phyloP scores from a whole-genome alignment of 2,797 vertebrate species.

The Aldrovandia affinis region DNA sequence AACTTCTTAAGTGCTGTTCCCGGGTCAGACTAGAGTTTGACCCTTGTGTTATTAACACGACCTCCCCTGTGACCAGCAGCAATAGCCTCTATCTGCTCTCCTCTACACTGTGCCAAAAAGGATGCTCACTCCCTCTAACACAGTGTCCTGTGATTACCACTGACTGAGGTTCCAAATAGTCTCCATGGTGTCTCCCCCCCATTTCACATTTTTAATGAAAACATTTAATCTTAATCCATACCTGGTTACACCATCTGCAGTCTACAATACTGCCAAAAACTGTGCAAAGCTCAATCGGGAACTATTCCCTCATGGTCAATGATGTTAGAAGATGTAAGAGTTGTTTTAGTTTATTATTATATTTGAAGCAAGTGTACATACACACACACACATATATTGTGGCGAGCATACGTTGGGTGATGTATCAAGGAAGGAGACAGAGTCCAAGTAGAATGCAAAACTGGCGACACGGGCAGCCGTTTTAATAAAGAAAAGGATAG shows the following conservation, averaged over 20 bases:
- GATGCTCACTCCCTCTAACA: background rate
- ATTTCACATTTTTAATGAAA: constrained; percentile 38
- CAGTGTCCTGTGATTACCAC: constrained; percentile 5
- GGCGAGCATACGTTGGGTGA: too few relatives aligned
- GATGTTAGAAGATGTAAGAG: too few relatives aligned
- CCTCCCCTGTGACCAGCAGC: constrained; percentile 32
- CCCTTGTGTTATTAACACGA: constrained; percentile 42
- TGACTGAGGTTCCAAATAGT: background rate
- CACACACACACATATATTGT: too few relatives aligned
- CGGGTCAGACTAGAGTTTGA: constrained; percentile 34
- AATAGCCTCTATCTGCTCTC: constrained; percentile 31
- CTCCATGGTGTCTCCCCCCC: background rate
- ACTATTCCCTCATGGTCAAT: background rate
- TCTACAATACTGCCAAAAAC: too few relatives aligned
- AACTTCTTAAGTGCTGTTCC: constrained; percentile 37
- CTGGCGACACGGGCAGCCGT: too few relatives aligned
- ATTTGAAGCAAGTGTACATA: too few relatives aligned
- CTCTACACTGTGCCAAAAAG: background rate
- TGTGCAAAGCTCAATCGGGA: background rate
- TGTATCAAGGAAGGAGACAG: too few relatives aligned
- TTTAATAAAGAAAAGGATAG: too few relatives aligned
- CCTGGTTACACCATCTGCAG: too few relatives aligned
- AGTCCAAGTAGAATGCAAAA: too few relatives aligned
- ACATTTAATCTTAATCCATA: background rate
- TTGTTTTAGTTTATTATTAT: too few relatives aligned